Conservation (phyloP, 1,140 invertebrate species). For the Theocolax elegans region DNA sequence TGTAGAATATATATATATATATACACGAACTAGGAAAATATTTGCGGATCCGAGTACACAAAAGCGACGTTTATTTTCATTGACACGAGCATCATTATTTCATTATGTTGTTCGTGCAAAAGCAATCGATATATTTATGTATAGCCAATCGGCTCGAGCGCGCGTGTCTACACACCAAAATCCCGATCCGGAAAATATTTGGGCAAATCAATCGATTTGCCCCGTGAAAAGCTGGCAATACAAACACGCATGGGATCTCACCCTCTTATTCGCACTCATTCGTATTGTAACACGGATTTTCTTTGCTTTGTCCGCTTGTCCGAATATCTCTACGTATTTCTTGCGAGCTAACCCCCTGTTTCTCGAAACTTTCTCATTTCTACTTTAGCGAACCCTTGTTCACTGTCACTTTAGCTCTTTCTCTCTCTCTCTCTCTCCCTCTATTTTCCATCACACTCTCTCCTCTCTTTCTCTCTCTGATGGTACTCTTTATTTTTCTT, state of each 20-base stretch:
- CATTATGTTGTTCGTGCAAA: conserved; percentile 11
- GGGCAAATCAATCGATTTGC: conserved; percentile 32
- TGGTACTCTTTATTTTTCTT: no score
- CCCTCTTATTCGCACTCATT: background rate
- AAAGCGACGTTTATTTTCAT: conserved; percentile 11
- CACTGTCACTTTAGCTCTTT: background rate
- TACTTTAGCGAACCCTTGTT: background rate
- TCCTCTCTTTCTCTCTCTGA: no score
- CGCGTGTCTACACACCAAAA: conserved; percentile 2
- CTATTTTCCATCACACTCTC: no score
- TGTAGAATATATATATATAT: no score
- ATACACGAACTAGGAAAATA: conserved; percentile 26
- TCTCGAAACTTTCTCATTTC: conserved; percentile 9
- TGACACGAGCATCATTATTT: conserved; percentile 30
- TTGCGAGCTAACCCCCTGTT: background rate
- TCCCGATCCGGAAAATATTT: conserved; percentile 35
- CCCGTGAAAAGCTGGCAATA: conserved; percentile 33
- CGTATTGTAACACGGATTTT: background rate
- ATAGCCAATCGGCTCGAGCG: background rate
- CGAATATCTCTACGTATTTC: background rate
- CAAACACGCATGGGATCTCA: conserved; percentile 7
- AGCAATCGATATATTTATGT: background rate
- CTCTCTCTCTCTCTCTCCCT: no score
- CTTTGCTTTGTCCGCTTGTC: background rate
- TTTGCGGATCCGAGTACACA: conserved; percentile 6